Percentiles rank a stretch among this genome's conserved stretches.
Conservation (phyloP, 1,140 invertebrate species). For the Aradophagus sp. region DNA sequence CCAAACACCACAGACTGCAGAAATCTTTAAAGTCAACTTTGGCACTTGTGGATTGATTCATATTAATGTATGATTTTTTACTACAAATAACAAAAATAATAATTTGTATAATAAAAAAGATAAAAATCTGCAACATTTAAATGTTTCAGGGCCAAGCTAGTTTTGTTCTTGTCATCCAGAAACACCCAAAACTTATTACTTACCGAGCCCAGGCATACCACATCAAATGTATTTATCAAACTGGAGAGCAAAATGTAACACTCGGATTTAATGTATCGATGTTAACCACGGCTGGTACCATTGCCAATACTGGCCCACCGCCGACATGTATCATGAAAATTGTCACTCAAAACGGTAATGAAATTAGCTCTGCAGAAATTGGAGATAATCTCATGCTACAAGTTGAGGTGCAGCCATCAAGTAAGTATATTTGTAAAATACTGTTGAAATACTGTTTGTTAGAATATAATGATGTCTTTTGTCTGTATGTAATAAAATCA, state of each 20-base stretch:
- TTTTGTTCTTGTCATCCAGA: conserved; percentile 94
- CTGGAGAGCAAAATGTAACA: conserved; percentile 93
- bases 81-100: too few relatives aligned
- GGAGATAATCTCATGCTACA: conserved; percentile 92
- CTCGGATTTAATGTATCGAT: conserved; percentile 96
- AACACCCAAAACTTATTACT: conserved; percentile 95
- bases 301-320: conserved; percentile 95
- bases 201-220: conserved; percentile 96
- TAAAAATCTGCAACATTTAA: background rate
- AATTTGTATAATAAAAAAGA: background rate
- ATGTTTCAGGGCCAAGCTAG: conserved; percentile 86
- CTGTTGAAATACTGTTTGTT: background rate
- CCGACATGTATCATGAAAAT: conserved; percentile 95
- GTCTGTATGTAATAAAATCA: too few relatives aligned
- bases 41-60: conserved; percentile 93
- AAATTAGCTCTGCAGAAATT: conserved; percentile 93
- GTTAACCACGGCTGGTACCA: conserved; percentile 95
- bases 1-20: conserved; percentile 79
- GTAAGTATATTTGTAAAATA: conserved; percentile 75
- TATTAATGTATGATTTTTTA: conserved; percentile 83
- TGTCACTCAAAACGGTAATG: conserved; percentile 88
- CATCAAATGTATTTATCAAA: conserved; percentile 95
- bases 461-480: too few relatives aligned
- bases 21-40: conserved; percentile 93
- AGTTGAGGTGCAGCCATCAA: conserved; percentile 93